Evolutionary conservation across 2,888 invertebrate genomes (phyloP), one percentile per base, ranked within the genome.

Genomic region (Deilephila elpenor): DNA sequence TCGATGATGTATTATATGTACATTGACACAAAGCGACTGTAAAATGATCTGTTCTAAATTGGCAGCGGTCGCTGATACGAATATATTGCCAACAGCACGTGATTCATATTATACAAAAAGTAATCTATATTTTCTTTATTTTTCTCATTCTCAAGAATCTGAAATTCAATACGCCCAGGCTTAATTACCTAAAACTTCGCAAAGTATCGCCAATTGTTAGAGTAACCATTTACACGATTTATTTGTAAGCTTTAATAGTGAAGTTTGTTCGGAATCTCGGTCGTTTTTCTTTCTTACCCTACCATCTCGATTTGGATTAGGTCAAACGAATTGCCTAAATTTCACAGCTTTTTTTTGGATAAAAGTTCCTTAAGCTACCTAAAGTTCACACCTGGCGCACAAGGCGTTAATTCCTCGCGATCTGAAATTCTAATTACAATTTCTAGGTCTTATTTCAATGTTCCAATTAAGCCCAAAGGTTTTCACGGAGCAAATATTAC

Each of bases 151-250:
- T 51, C 6, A 25, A 51, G 44, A 67, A 67, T 44, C 44, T 25
- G 25, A 67, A 51, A 67, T 51, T 29, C 51, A 51, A 51, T 67
- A 67, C 51, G 20, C 17, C 44, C 1, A 7, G 25, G 51, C 51
- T 51, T 51, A 67, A 67, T 67, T 51, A 67, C 67, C 25, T 14
- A 51, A 67, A 67, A 67, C 51, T 67, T 67, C 25, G 14, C 44
- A 51, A 37, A 62, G 62, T 62, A 67, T 67, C 67, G 51, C 51
- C 44, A 67, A 51, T 17, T 17, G 67, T 44, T 51, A 67, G 25
- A 67, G 67, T 25, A 51, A 51, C 67, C 67, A 51, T 67, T 67
- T 51, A 25, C 67, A 51, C 67, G 25, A 25, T 67, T 67, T 67
- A 67, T 67, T 67, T 67, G 67, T 67, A 51, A 67, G 44, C 51